Conservation (phyloP, 2,113 vertebrate species). For the Xyrauchen texanus region DNA sequence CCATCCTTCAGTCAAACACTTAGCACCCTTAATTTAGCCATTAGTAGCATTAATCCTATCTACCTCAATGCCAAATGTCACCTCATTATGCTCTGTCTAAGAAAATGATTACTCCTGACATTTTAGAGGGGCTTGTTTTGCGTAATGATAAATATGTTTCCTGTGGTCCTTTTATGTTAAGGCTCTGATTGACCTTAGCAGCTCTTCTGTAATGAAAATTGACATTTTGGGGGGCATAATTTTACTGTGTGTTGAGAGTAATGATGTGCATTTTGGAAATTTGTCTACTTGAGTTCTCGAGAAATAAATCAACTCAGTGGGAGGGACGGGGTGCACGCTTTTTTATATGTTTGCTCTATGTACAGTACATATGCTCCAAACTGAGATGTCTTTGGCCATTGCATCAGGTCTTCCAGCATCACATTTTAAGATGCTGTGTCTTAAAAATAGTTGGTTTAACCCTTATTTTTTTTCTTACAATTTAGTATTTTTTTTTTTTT, state of each 20-base stretch:
- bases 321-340: no score
- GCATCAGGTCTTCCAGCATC: no score
- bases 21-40: conserved; percentile 68
- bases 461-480: no score
- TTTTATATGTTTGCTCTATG: no score
- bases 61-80: conserved; percentile 58
- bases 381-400: no score
- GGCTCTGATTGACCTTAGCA: conserved; percentile 12
- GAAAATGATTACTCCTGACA: conserved; percentile 43
- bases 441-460: no score
- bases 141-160: conserved; percentile 37
- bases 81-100: conserved; percentile 30
- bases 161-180: conserved; percentile 20
- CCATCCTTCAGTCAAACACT: conserved; percentile 57
- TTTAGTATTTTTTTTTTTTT: no score
- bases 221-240: conserved; percentile 2
- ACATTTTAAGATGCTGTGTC: no score
- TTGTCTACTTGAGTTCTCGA: no score
- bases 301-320: no score
- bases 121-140: conserved; percentile 29
- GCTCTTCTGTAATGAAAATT: background rate
- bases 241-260: background rate
- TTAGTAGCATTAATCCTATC: conserved; percentile 62
- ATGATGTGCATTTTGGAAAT: no score
- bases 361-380: no score